Evolutionary conservation across 2,797 vertebrate genomes (phyloP).

Genomic region (Lutjanus campechanus): DNA sequence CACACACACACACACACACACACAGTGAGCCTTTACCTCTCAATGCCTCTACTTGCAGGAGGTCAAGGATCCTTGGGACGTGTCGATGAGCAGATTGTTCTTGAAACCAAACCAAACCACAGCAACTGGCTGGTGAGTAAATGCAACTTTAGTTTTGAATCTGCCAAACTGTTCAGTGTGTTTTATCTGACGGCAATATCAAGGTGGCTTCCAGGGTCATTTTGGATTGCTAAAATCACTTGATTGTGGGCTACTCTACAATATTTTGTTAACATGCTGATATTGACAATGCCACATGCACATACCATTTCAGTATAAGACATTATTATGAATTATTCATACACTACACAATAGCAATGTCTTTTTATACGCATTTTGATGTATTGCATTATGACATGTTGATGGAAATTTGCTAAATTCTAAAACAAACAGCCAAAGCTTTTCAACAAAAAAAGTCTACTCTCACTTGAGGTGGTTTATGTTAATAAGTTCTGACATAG

Average conservation of each 20-base stretch:
- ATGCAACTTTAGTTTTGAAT: background rate
- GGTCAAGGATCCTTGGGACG: constrained; percentile 53
- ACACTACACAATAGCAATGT: too few relatives aligned
- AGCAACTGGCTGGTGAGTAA: background rate
- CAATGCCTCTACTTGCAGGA: constrained; percentile 32
- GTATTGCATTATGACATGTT: too few relatives aligned
- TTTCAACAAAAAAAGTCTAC: too few relatives aligned
- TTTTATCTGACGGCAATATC: background rate
- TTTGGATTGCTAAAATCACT: background rate
- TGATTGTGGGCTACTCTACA: background rate
- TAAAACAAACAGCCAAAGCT: too few relatives aligned
- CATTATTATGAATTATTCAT: background rate
- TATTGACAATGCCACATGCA: too few relatives aligned
- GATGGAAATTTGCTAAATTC: too few relatives aligned
- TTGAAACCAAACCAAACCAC: constrained; percentile 35
- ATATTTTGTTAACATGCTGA: background rate
- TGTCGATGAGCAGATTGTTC: constrained; percentile 15
- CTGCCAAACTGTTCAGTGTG: background rate
- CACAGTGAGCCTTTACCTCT: constrained; percentile 31
- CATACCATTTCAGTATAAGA: background rate
- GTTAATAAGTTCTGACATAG: too few relatives aligned
- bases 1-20: constrained; percentile 30
- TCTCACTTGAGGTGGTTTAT: too few relatives aligned
- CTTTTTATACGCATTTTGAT: too few relatives aligned
- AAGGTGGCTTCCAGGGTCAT: background rate